These are phyloP conservation scores for Schizothorax lantsangensis DNA, from an alignment of 2,797 vertebrate species.

Conservation along the genomic window DNA sequence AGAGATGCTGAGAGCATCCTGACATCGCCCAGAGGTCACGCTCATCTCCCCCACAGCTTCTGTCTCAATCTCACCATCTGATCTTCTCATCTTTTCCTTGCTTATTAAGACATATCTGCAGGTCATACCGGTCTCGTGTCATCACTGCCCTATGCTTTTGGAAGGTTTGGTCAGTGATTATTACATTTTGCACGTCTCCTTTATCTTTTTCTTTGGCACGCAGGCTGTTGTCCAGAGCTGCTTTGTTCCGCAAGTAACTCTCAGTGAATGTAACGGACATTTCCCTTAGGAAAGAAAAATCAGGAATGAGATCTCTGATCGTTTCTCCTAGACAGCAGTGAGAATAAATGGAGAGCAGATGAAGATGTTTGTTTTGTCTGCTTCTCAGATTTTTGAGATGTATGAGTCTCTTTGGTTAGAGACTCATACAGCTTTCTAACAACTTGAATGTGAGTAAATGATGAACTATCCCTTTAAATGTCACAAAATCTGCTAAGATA, in stretches of 20 bases:
- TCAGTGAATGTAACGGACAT: background rate
- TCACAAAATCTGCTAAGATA: background rate
- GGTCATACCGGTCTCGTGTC: background rate
- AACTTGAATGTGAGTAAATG: background rate
- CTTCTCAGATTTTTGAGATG: background rate
- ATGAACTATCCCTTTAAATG: background rate
- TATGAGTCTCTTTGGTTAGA: background rate
- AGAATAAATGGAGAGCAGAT: background rate
- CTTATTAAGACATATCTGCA: conserved; percentile 1
- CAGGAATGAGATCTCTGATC: background rate
- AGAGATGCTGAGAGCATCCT: background rate
- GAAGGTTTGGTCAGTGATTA: conserved; percentile 9
- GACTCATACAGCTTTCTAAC: background rate
- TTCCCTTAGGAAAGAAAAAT: background rate
- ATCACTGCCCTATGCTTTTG: background rate
- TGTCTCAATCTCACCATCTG: conserved; percentile 20
- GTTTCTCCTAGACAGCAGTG: background rate
- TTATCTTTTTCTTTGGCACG: background rate
- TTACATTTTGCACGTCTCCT: conserved; percentile 26
- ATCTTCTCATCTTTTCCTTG: conserved; percentile 24
- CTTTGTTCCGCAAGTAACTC: background rate
- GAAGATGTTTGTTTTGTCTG: background rate
- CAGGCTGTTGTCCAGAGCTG: background rate
- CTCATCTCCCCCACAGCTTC: conserved; percentile 13
- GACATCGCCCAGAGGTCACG: conserved; percentile 18